Evolutionary conservation across 2,888 invertebrate genomes (phyloP).

Genomic region (Leptura quadrifasciata): DNA sequence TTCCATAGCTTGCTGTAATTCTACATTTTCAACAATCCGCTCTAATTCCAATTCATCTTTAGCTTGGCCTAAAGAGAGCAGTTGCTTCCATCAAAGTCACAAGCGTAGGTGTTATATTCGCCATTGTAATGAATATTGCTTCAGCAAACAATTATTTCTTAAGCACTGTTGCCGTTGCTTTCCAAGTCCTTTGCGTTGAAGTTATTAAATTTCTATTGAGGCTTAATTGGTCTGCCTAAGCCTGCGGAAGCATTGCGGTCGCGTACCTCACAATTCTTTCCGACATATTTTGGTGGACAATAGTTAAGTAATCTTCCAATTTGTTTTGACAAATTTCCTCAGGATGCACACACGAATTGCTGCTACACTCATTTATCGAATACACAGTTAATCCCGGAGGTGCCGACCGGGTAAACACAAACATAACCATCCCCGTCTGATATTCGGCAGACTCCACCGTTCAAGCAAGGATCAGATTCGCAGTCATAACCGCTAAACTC

Average conservation of each 20-base stretch:
- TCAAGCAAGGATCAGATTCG: slow-evolving; percentile 90
- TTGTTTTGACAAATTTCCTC: slow-evolving; percentile 91
- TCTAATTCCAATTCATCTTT: no score
- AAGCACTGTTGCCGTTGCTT: slow-evolving; percentile 85
- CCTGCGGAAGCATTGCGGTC: slow-evolving; percentile 85
- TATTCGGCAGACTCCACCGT: slow-evolving; percentile 89
- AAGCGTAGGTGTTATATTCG: slow-evolving; percentile 94
- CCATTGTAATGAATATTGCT: slow-evolving; percentile 90
- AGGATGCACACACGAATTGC: slow-evolving; percentile 89
- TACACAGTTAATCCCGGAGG: slow-evolving; percentile 89
- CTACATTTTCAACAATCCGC: no score
- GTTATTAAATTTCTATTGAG: slow-evolving; percentile 62
- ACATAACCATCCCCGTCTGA: slow-evolving; percentile 83
- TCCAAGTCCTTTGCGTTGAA: slow-evolving; percentile 80
- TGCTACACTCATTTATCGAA: slow-evolving; percentile 89
- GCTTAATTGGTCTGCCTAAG: slow-evolving; percentile 75
- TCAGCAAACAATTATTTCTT: slow-evolving; percentile 86
- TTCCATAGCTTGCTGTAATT: no score
- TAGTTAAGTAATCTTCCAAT: slow-evolving; percentile 88
- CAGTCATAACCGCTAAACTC: slow-evolving; percentile 92
- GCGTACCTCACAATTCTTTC: slow-evolving; percentile 90
- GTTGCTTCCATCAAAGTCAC: slow-evolving; percentile 95
- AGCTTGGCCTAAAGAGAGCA: no score
- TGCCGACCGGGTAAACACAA: slow-evolving; percentile 90
- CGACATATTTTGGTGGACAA: slow-evolving; percentile 90